Evolutionary conservation across 2,888 invertebrate species (phyloP), one percentile per base, ranked within the genome.

Genomic region (Aricia artaxerxes): DNA sequence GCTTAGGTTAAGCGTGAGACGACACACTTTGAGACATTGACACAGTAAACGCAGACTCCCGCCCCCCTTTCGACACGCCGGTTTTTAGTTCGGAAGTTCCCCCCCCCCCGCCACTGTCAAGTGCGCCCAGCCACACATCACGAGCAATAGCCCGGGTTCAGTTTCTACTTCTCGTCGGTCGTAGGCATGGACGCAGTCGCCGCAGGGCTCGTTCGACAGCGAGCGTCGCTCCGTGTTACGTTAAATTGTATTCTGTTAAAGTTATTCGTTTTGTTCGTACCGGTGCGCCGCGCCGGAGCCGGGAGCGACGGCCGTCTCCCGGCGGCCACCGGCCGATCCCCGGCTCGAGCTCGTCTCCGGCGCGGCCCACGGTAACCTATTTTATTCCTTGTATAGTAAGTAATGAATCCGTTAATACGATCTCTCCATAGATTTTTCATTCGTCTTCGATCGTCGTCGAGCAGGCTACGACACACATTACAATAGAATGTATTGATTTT

Each of bases 381-480:
- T 80, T 90, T 88, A 91, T 91, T 91, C 89, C 89, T 92, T 91
- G 88, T 92, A 91, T 91, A 92, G 91, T 93, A 92, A 90, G 91
- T 94, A 93, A 91, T 90, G 88, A 91, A 91, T 92, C 89, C 92
- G 94, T 94, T 94, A 92, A 88, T 92, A 91, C 92, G 88, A 92
- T 92, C 90, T 93, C 91, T 92, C 87, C 88, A 92, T 93, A 93
- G 92, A 90, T 90, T 92, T 89, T 92, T 91, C 90, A 87, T 92
- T 81, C 83, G 91, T 88, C 87, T 89, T 82, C 78, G 82, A 79
- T 81, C 79, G 88, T 85, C 87, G 88, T 92, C 90, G 91, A 86
- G 92, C 94, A 93, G 93, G 93, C 94, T 93, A 91, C 88, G 89
- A 92, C 94, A 94, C 93, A 93, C 89, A 92, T 94, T 93, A 94